phyloP scores from a whole-genome alignment of 2,797 vertebrate species.

The Momotus momota region DNA sequence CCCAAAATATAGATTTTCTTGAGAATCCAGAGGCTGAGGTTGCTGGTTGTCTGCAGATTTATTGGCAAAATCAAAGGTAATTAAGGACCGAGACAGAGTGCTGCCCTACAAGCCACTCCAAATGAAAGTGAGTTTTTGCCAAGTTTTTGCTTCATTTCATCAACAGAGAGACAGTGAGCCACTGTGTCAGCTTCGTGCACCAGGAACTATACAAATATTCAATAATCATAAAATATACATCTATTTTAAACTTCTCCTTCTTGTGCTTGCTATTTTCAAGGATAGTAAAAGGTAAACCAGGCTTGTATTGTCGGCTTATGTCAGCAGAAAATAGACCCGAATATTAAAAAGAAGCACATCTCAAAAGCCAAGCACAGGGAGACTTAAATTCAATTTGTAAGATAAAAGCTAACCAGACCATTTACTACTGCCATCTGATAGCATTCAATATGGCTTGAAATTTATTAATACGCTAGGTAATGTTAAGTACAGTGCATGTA shows the following conservation, averaged over 20 bases:
- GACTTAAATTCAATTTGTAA: conserved; percentile 57
- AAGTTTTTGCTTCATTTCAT: neutral
- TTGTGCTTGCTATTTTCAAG: neutral
- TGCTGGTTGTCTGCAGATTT: neutral
- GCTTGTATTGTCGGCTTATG: neutral
- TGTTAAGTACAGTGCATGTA: conserved; percentile 29
- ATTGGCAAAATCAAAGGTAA: neutral
- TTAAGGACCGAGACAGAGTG: neutral
- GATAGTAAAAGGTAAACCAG: neutral
- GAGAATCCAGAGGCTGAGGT: neutral
- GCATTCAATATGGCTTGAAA: conserved; percentile 41
- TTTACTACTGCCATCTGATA: conserved; percentile 49
- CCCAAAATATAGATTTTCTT: neutral
- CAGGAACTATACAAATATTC: neutral
- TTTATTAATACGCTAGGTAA: conserved; percentile 46
- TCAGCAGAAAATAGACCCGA: conserved; percentile 43
- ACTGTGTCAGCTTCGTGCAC: neutral
- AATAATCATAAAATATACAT: neutral
- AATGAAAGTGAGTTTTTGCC: neutral
- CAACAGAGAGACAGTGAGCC: neutral
- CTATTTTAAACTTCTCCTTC: conserved; percentile 8
- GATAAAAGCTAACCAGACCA: conserved; percentile 53
- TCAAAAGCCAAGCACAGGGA: conserved; percentile 24
- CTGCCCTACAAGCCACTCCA: neutral
- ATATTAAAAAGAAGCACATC: conserved; percentile 50